phyloP scores from a whole-genome alignment of 1,140 invertebrate species.

The Drosophila arizonae region DNA sequence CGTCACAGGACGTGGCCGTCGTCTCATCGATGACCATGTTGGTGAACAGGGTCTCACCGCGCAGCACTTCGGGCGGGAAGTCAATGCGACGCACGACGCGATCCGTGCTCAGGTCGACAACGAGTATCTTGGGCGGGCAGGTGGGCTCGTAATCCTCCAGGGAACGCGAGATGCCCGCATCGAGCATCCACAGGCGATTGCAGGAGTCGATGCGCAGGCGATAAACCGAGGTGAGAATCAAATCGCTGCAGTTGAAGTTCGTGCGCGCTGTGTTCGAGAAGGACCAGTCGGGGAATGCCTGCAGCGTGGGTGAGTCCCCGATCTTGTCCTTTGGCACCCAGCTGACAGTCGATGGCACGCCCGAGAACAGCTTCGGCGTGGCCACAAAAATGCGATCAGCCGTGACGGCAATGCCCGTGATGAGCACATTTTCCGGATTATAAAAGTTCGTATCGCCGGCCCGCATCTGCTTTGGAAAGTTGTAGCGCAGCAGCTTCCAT shows the following conservation, averaged over 20 bases:
- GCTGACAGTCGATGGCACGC: constrained; percentile 88
- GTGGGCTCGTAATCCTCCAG: constrained; percentile 89
- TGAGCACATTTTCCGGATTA: constrained; percentile 88
- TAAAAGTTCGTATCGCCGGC: constrained; percentile 84
- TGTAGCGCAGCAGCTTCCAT: constrained; percentile 88
- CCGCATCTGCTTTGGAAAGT: constrained; percentile 85
- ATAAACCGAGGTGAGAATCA: constrained; percentile 90
- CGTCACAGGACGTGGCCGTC: constrained; percentile 86
- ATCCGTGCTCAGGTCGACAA: constrained; percentile 90
- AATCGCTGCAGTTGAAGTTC: constrained; percentile 88
- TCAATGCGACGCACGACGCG: constrained; percentile 85
- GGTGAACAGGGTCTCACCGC: constrained; percentile 88
- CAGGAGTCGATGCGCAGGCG: constrained; percentile 88
- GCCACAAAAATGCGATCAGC: constrained; percentile 89
- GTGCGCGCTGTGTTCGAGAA: constrained; percentile 88
- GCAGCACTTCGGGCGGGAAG: constrained; percentile 86
- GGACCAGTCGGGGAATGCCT: constrained; percentile 91
- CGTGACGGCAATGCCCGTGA: constrained; percentile 89
- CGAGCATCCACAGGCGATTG: constrained; percentile 89
- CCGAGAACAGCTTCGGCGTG: constrained; percentile 87
- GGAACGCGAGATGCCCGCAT: constrained; percentile 88
- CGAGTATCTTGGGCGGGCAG: constrained; percentile 91
- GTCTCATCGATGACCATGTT: constrained; percentile 91
- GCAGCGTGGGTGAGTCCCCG: constrained; percentile 87
- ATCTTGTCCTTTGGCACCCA: constrained; percentile 86